Evolutionary conservation across 2,113 vertebrate species (phyloP), one percentile per base, ranked within the genome.

Genomic region (crab-eating macaque (Macaca fascicularis)): DNA sequence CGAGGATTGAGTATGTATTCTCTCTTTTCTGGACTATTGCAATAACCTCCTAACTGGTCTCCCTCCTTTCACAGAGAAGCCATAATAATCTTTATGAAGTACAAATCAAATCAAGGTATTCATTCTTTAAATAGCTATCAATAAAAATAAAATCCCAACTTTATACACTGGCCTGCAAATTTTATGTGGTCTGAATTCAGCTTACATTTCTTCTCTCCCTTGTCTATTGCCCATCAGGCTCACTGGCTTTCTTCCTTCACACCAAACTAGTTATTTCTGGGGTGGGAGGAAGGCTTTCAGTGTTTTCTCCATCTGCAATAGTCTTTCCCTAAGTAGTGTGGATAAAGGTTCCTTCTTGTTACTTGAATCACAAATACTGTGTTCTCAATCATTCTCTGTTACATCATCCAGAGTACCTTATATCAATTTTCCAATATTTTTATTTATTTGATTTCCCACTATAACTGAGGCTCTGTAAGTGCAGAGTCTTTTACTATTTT

Each of bases 101-200:
- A 52, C 74, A 95, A 80, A 85, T 85, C 40, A 94, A 74, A 50
- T 95, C 45, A 57, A 45, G 55, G 22, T 45, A 30, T 92, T 93
- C 1, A 38, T 78, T 52, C 13, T 76, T 81, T 89, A 95, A 93
- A 70, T 85, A 92, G 27, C 32, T 95, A 43, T 91, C n/a, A 30
- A 27, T 95, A 20, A 84, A 95, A 95, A 50, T 93, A 85, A 82
- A 96, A 82, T 81, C 2, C n/a, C 97, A 43, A 80, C 22, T 35
- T 88, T 92, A 86, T 55, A 89, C 32, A 50, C 22, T 89, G 72
- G 70, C 8, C 64, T 85, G 4, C 86, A 88, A 16, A 61, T 81
- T 75, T 81, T 89, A 80, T 35, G 30, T 81, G 35, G 35, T 35
- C 7, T 88, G 20, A 91, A 80, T 43, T 22, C 25, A n/a, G 7